A percentile compares a stretch with the other conserved stretches of the same genome.
Conservation (phyloP, 2,113 vertebrate genomes). For the Ornithorhynchus anatinus region DNA sequence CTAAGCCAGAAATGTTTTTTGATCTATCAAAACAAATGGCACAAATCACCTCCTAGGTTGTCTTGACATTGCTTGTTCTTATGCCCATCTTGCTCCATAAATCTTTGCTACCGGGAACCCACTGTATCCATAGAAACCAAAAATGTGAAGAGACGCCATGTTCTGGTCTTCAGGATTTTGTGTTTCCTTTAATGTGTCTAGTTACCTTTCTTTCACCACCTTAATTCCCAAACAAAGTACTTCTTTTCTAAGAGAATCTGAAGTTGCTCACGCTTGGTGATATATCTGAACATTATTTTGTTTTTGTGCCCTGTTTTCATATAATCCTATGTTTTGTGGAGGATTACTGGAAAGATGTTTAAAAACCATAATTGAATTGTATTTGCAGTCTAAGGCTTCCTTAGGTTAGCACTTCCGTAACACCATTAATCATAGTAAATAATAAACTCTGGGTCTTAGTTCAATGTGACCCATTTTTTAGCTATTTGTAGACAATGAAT, state of each 20-base stretch:
- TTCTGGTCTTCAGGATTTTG: background rate
- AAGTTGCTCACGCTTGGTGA: background rate
- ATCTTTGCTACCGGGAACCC: rapidly evolving
- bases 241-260: background rate
- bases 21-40: background rate
- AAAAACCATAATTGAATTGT: background rate
- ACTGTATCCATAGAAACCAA: background rate
- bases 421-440: no score
- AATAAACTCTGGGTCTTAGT: no score
- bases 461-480: no score
- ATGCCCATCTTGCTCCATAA: rapidly evolving
- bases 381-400: background rate
- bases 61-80: background rate
- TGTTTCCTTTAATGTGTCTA: background rate
- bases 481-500: no score
- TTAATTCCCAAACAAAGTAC: background rate
- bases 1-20: background rate
- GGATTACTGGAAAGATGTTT: background rate
- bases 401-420: no score
- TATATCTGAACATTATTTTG: background rate
- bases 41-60: background rate
- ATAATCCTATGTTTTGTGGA: background rate
- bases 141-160: background rate
- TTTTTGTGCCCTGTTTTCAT: rapidly evolving
- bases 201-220: background rate